Percentiles rank a stretch among this genome's conserved stretches.
phyloP scores from a whole-genome alignment of 2,113 vertebrate species.

The Gnathonemus echidnorhynchus region DNA sequence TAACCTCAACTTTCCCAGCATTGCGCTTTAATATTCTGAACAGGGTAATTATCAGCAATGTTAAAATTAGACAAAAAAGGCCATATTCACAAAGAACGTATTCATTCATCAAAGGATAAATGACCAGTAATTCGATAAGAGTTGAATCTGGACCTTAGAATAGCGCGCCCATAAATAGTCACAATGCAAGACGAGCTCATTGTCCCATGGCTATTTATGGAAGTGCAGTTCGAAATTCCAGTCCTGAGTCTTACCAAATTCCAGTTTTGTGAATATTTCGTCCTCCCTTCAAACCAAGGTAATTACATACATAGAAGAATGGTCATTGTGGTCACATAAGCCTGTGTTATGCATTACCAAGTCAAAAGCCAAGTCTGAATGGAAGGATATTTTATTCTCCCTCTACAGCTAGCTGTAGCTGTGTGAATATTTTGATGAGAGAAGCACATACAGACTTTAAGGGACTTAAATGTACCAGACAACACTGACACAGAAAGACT shows the following conservation, averaged over 20 bases:
- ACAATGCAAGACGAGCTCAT: background rate
- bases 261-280: background rate
- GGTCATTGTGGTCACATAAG: background rate
- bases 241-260: background rate
- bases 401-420: background rate
- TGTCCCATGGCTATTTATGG: conserved; percentile 7
- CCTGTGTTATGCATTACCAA: background rate
- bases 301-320: background rate
- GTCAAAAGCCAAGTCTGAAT: background rate
- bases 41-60: conserved; percentile 15
- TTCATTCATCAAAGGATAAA: conserved; percentile 17
- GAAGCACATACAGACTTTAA: background rate
- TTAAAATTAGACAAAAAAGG: conserved; percentile 18
- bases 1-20: background rate
- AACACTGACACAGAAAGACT: background rate
- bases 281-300: background rate
- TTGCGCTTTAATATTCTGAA: conserved; percentile 7
- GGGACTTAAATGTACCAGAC: background rate
- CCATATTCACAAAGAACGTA: conserved; percentile 9
- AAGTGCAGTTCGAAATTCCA: background rate
- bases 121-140: conserved; percentile 4
- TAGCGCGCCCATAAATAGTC: conserved; percentile 7
- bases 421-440: background rate
- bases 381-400: background rate
- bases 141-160: background rate